Conservation (phyloP, 2,888 invertebrate genomes). For the Scaptomyza reducta region DNA sequence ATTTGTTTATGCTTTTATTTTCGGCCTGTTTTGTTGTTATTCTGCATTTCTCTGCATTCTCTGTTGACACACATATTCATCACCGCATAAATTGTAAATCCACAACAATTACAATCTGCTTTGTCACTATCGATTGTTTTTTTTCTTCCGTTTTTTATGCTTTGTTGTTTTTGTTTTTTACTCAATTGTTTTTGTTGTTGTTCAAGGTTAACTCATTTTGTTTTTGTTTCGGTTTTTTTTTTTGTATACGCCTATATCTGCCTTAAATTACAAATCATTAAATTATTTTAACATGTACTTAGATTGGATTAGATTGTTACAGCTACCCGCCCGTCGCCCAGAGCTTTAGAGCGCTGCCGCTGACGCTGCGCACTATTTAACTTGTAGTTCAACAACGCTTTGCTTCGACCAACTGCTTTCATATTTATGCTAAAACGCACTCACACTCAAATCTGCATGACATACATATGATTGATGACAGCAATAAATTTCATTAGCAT, state of each 20-base stretch:
- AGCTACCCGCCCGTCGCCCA: conserved; percentile 78
- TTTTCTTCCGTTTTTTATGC: conserved; percentile 24
- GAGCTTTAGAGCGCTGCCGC: conserved; percentile 63
- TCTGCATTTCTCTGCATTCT: conserved; percentile 34
- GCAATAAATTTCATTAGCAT: conserved; percentile 3
- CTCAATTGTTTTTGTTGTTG: conserved; percentile 46
- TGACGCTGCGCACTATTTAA: conserved; percentile 51
- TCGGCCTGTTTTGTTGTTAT: conserved; percentile 50
- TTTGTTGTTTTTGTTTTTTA: conserved; percentile 36
- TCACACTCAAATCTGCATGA: conserved; percentile 13
- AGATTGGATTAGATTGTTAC: conserved; percentile 80
- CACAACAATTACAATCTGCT: conserved; percentile 64
- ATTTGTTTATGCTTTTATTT: conserved; percentile 69
- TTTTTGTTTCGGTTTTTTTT: conserved; percentile 62
- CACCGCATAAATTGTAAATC: conserved; percentile 33
- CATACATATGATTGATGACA: conserved; percentile 15
- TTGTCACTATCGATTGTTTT: conserved; percentile 68
- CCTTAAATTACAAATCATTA: conserved; percentile 76
- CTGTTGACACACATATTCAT: conserved; percentile 49
- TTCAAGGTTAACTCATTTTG: conserved; percentile 47
- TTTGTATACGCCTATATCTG: conserved; percentile 67
- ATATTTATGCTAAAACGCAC: conserved; percentile 6
- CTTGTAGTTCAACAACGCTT: conserved; percentile 69
- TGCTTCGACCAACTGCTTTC: conserved; percentile 59
- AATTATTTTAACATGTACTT: conserved; percentile 78